A percentile compares a stretch with the other conserved stretches of the same genome.
These are phyloP conservation scores for Drosophila pullipes DNA, from an alignment of 2,888 invertebrate species.

Conservation along the genomic window DNA sequence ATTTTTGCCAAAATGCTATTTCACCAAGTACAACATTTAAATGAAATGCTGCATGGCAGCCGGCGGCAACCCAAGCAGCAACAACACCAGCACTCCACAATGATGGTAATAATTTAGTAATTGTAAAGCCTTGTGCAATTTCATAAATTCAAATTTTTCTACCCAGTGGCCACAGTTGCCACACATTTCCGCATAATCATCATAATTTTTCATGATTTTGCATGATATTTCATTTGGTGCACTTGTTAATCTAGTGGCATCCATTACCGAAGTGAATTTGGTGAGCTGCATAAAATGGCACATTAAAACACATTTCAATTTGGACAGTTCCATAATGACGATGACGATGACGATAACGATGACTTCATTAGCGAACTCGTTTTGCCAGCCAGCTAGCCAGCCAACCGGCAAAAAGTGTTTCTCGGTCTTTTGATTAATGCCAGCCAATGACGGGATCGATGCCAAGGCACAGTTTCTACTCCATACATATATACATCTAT, in stretches of 20 bases:
- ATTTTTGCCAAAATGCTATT: constrained; percentile 45
- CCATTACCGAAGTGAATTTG: constrained; percentile 51
- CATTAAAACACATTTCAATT: constrained; percentile 79
- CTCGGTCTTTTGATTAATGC: constrained; percentile 69
- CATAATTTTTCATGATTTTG: constrained; percentile 72
- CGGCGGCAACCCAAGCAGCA: constrained; percentile 50
- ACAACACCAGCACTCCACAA: constrained; percentile 30
- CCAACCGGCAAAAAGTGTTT: constrained; percentile 38
- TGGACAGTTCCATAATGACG: constrained; percentile 55
- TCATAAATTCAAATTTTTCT: constrained; percentile 59
- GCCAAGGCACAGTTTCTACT: constrained; percentile 26
- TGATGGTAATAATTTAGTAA: constrained; percentile 70
- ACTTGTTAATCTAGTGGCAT: constrained; percentile 56
- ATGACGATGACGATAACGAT: constrained; percentile 68
- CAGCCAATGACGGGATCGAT: constrained; percentile 49
- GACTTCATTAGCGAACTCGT: constrained; percentile 65
- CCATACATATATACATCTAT: background rate
- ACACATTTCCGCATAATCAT: constrained; percentile 79
- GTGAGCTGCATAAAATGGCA: constrained; percentile 62
- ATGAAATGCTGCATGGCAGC: constrained; percentile 62
- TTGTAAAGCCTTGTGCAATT: constrained; percentile 69
- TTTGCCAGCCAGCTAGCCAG: constrained; percentile 17
- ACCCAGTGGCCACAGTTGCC: constrained; percentile 68
- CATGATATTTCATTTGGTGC: constrained; percentile 36
- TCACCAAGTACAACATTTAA: constrained; percentile 38